Evolutionary conservation across 2,113 vertebrate species (phyloP), one percentile per base, ranked within the genome.

Genomic region (Coryphaenoides rupestris): DNA sequence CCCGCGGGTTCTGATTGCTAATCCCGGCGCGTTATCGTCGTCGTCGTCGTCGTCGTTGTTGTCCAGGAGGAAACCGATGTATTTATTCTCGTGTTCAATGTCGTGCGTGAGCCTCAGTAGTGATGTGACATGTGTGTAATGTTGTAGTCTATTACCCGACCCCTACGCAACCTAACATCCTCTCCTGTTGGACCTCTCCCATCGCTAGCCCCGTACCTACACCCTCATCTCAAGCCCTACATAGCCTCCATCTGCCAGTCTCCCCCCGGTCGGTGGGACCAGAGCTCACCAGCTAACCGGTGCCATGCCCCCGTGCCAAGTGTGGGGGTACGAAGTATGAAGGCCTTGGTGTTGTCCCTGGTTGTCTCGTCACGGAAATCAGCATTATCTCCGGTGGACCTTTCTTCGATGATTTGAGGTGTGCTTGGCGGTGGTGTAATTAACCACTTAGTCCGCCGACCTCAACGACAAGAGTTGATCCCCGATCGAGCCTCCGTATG

Each of bases 31-130:
- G n/a, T n/a, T n/a, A n/a, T n/a, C n/a, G 28, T 5, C 28, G 28
- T 33, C 28, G 28, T 10, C 28, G 28, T n/a, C 28, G 28, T 10
- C 3, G 24, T 26, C 3, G 3, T 3, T 26, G 24, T 28, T 64
- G 73, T 70, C 65, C 19, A 47, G 68, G 65, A 84, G 78, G 69
- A 70, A 63, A 62, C 90, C 88, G 90, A 89, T 90, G 89, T 90
- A 87, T 81, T 88, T 55, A 55, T 55, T 55, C 14, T 22, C 21
- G 55, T 52, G 80, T 84, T 82, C 62, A 82, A 61, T 85, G 85
- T 84, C 71, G 86, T 80, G 75, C 66, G 70, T 83, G 83, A 58
- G 75, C 77, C 82, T 87, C 83, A 76, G 80, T 84, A 84, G 83
- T 63, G 0, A 86, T 77, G 81, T 77, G 77, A 73, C 71, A 65